These are phyloP conservation scores for Ciconia stormi DNA, from an alignment of 2,113 vertebrate species.

Conservation along the genomic window DNA sequence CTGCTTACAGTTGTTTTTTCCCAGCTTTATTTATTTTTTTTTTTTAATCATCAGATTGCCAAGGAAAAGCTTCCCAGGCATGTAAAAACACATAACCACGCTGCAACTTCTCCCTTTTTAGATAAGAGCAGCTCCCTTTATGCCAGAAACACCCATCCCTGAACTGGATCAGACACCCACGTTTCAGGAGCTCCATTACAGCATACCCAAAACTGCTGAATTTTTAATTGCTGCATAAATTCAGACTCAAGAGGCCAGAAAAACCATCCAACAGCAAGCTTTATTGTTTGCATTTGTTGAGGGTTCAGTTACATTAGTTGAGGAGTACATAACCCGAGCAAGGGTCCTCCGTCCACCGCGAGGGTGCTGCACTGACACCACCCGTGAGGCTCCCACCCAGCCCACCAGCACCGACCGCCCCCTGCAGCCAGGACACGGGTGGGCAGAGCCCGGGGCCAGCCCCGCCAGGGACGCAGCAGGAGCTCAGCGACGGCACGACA, in stretches of 20 bases:
- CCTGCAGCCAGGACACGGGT: fast-evolving
- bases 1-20: too few relatives aligned
- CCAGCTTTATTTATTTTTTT: not conserved
- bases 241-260: not conserved
- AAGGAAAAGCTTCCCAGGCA: not conserved
- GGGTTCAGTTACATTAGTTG: too few relatives aligned
- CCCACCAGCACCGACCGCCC: not conserved
- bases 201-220: not conserved
- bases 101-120: not conserved
- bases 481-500: fast-evolving
- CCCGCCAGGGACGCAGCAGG: fast-evolving
- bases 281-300: too few relatives aligned
- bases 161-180: too few relatives aligned
- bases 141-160: not conserved
- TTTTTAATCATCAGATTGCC: not conserved
- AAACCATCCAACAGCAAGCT: not conserved
- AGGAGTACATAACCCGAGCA: fast-evolving
- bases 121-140: fast-evolving
- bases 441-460: not conserved
- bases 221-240: too few relatives aligned
- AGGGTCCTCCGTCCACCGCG: fast-evolving
- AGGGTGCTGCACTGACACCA: not conserved
- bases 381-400: not conserved
- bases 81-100: not conserved
- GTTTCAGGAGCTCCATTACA: fast-evolving